Percentiles rank a stretch among this genome's conserved stretches.
Evolutionary conservation across 1,140 invertebrate genomes (phyloP).

Genomic region (Leptinotarsa undecemlineata): DNA sequence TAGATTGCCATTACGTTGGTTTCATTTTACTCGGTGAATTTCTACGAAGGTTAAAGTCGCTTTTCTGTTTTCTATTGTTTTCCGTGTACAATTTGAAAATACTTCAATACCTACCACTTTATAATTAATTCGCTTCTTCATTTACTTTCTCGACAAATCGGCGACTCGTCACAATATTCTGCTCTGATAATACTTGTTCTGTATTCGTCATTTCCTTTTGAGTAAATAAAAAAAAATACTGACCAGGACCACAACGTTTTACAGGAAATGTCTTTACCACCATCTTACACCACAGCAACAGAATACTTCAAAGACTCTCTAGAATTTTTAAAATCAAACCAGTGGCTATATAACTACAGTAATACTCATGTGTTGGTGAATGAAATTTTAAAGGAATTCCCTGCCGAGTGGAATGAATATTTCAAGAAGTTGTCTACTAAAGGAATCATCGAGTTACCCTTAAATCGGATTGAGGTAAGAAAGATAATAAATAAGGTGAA

Average conservation of each 20-base stretch:
- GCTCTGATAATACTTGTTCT: no score
- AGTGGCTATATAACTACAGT: constrained; percentile 69
- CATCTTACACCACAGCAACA: constrained; percentile 41
- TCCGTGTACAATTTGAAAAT: no score
- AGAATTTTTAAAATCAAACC: constrained; percentile 62
- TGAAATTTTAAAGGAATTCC: constrained; percentile 61
- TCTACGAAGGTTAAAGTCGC: no score
- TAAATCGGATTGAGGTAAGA: constrained; percentile 41
- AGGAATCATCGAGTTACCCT: constrained; percentile 56
- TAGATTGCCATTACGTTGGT: no score
- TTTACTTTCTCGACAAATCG: no score
- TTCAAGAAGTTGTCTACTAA: constrained; percentile 56
- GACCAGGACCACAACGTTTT: background rate
- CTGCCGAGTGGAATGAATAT: constrained; percentile 58
- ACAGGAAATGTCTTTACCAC: constrained; percentile 38
- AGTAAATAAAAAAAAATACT: no score
- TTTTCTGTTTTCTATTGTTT: no score
- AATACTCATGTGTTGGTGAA: constrained; percentile 69
- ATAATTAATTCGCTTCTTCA: no score
- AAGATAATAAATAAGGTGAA: background rate
- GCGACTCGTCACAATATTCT: no score
- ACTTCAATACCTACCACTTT: no score
- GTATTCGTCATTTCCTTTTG: no score
- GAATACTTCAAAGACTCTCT: constrained; percentile 64
- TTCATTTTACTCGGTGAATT: no score